Conservation (phyloP, 2,888 invertebrate genomes). For the Tineola bisselliella region DNA sequence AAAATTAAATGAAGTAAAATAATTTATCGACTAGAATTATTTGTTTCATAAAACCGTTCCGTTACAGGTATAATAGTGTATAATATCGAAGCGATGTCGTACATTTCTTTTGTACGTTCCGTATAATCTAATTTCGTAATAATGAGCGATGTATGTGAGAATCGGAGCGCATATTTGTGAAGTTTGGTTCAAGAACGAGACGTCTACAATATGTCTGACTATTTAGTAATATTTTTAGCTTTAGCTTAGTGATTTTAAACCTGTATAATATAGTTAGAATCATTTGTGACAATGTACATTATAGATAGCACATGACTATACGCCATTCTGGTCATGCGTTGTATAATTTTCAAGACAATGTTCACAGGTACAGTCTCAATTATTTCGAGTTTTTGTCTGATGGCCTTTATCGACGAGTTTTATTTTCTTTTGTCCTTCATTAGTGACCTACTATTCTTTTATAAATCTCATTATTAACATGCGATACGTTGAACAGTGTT, state of each 20-base stretch:
- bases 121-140: neutral
- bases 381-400: conserved; percentile 44
- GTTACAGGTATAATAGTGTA: neutral
- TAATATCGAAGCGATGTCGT: neutral
- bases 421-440: conserved; percentile 65
- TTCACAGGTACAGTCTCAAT: conserved; percentile 35
- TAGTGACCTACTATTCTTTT: conserved; percentile 22
- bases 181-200: conserved; percentile 36
- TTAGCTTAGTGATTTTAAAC: conserved; percentile 37
- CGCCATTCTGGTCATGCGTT: neutral
- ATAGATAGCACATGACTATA: conserved; percentile 51
- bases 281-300: conserved; percentile 35
- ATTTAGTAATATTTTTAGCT: conserved; percentile 67
- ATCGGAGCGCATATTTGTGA: conserved; percentile 17
- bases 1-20: too few species aligned
- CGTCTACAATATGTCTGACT: conserved; percentile 68
- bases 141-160: neutral
- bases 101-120: neutral
- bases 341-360: conserved; percentile 24
- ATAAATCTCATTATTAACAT: neutral
- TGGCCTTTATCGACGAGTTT: conserved; percentile 65
- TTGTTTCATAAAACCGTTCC: neutral
- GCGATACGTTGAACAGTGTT: neutral
- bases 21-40: neutral
- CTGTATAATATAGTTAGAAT: conserved; percentile 30